A percentile compares a stretch with the other conserved stretches of the same genome.
These are phyloP conservation scores for Stenodema calcarata DNA, from an alignment of 2,888 invertebrate genomes.

Conservation along the genomic window DNA sequence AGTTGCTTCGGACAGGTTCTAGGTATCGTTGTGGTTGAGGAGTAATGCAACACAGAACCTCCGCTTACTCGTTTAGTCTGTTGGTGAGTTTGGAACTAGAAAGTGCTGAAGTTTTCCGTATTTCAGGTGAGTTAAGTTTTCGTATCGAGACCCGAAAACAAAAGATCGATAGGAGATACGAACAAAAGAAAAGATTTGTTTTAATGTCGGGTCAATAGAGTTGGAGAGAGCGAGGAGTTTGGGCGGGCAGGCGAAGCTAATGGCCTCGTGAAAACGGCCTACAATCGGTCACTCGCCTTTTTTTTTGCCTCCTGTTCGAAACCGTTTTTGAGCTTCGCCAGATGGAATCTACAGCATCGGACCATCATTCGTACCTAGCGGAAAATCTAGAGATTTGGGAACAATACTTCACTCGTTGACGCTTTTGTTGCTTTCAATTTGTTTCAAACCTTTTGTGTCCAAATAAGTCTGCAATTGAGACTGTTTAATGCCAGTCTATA, in stretches of 20 bases:
- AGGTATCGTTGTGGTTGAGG: too few relatives aligned
- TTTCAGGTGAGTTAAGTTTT: background rate
- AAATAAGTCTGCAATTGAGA: too few relatives aligned
- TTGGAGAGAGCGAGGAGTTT: background rate
- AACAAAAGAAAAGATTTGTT: background rate
- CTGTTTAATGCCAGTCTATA: too few relatives aligned
- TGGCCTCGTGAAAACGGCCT: background rate
- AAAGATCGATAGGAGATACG: background rate
- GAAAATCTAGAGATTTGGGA: too few relatives aligned
- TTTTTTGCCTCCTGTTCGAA: slow-evolving; percentile 16
- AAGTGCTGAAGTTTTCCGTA: background rate
- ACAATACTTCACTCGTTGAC: too few relatives aligned
- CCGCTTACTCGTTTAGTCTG: background rate
- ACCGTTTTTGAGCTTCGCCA: slow-evolving; percentile 16
- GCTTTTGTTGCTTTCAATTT: too few relatives aligned
- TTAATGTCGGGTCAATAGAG: background rate
- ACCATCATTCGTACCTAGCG: background rate
- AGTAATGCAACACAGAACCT: too few relatives aligned
- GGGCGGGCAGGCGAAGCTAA: slow-evolving; percentile 12
- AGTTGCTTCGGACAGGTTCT: too few relatives aligned
- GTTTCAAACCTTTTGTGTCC: too few relatives aligned
- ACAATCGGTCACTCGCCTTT: slow-evolving; percentile 35
- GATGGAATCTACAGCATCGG: background rate
- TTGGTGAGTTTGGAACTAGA: background rate
- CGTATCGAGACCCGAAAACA: background rate